A percentile compares a stretch with the other conserved stretches of the same genome.
These are phyloP conservation scores for Podocnemis expansa DNA, from an alignment of 2,113 vertebrate species.

Conservation along the genomic window DNA sequence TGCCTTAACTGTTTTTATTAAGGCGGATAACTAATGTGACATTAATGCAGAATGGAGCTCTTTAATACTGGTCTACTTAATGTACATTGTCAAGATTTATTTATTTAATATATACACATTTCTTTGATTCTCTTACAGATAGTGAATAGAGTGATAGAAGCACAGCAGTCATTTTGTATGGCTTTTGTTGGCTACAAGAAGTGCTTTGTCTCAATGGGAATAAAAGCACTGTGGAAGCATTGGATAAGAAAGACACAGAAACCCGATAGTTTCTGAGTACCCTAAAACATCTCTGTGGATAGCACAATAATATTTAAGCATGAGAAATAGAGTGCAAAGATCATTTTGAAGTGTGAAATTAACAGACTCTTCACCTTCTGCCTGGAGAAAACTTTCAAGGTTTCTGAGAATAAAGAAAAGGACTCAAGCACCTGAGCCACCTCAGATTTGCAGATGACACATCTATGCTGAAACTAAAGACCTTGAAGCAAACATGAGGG, in stretches of 20 bases:
- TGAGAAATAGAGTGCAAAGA: constrained; percentile 74
- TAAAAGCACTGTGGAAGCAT: constrained; percentile 47
- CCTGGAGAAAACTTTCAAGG: constrained; percentile 81
- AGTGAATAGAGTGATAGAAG: background rate
- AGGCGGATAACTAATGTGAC: background rate
- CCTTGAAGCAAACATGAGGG: constrained; percentile 74
- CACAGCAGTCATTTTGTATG: constrained; percentile 19
- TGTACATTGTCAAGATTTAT: accelerated
- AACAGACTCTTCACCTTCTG: constrained; percentile 78
- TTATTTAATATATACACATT: accelerated
- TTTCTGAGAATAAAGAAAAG: constrained; percentile 75
- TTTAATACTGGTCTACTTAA: background rate
- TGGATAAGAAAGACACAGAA: constrained; percentile 59
- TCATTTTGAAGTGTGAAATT: constrained; percentile 78
- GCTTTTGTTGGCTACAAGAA: constrained; percentile 66
- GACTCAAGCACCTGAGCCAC: constrained; percentile 74
- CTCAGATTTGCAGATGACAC: constrained; percentile 73
- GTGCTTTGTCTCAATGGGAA: constrained; percentile 66
- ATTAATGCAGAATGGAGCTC: background rate
- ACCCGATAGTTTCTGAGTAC: constrained; percentile 25
- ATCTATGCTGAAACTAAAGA: constrained; percentile 60
- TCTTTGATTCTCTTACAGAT: background rate
- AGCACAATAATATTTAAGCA: constrained; percentile 67
- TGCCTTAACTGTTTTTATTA: accelerated
- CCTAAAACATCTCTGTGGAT: constrained; percentile 60